Evolutionary conservation across 2,888 invertebrate species (phyloP), one percentile per base, ranked within the genome.

Genomic region (Prionchulus punctatus): DNA sequence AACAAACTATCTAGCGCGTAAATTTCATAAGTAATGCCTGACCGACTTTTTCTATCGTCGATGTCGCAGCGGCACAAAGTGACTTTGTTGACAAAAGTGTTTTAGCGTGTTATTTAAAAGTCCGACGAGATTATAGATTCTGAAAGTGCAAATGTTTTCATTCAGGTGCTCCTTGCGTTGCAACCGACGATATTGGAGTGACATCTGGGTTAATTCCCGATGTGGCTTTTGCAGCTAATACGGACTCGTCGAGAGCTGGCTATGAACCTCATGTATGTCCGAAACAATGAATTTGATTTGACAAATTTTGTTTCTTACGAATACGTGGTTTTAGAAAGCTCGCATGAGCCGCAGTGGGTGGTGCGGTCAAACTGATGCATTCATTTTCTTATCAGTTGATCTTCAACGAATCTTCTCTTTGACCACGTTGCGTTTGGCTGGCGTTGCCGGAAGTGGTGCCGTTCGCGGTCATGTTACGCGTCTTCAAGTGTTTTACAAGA

Each of bases 401-500:
- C 78, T 94, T 60, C 91, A 91, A 43, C 83, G 85, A 74, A 83
- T 90, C n/a, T 86, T 83, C 71, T 80, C 90, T 63, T 85, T 70
- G 55, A 70, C 67, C 2, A 67, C 66, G 15, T 57, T 70, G 31
- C 60, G 70, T 15, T n/a, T 70, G 49, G 63, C 67, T 2, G 70
- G 70, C 15, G 68, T 70, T 1, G 67, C 65, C 21, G 68, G 67
- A 30, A 61, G 59, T 45, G 70, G 70, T 2, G 61, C 62, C 43
- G 58, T 70, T 23, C 59, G 64, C n/a, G 92, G 92, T 52, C 80
- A 92, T 59, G 92, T 92, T 1, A 92, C 91, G 0, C 91, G 92
- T 77, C 88, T 94, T 59, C 80, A 92, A 62, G 89, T 94, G 75
- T 94, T 94, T 79, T 92, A 92, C 73, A 94, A 94, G 72, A 86